phyloP scores from a whole-genome alignment of 1,140 invertebrate species.

The Patella vulgata region DNA sequence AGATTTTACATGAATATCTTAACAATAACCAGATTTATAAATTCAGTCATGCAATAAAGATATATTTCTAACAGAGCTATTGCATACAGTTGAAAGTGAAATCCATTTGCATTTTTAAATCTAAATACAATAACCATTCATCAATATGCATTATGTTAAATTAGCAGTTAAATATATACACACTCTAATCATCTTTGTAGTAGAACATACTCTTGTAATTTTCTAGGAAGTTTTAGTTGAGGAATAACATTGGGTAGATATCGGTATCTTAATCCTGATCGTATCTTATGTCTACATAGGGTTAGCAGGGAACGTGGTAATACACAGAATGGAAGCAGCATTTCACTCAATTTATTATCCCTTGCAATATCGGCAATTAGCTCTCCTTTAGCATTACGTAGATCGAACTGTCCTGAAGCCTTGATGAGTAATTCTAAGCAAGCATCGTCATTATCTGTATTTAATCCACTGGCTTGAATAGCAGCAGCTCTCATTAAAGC shows the following conservation, averaged over 20 bases:
- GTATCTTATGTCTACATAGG: constrained; percentile 42
- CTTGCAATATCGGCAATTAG: constrained; percentile 33
- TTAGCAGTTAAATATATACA: too few relatives aligned
- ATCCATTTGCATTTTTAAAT: too few relatives aligned
- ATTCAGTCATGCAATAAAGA: too few relatives aligned
- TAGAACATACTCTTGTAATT: constrained; percentile 45
- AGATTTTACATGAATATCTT: too few relatives aligned
- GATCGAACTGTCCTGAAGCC: constrained; percentile 56
- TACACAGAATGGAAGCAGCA: constrained; percentile 43
- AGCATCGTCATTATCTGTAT: constrained; percentile 50
- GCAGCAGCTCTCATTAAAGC: constrained; percentile 45
- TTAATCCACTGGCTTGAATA: constrained; percentile 51
- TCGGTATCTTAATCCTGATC: constrained; percentile 42
- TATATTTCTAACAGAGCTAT: too few relatives aligned
- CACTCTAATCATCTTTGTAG: constrained; percentile 24
- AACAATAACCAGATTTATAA: too few relatives aligned
- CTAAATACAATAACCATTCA: too few relatives aligned
- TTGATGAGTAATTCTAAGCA: constrained; percentile 55
- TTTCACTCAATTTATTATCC: constrained; percentile 51
- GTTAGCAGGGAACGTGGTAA: constrained; percentile 43
- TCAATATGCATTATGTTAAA: too few relatives aligned
- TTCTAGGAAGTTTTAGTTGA: constrained; percentile 48
- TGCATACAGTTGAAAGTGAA: too few relatives aligned
- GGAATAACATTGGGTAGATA: constrained; percentile 53
- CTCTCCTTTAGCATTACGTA: constrained; percentile 43